Evolutionary conservation across 2,888 invertebrate genomes (phyloP).

Genomic region (Ichneumoninae sp.): DNA sequence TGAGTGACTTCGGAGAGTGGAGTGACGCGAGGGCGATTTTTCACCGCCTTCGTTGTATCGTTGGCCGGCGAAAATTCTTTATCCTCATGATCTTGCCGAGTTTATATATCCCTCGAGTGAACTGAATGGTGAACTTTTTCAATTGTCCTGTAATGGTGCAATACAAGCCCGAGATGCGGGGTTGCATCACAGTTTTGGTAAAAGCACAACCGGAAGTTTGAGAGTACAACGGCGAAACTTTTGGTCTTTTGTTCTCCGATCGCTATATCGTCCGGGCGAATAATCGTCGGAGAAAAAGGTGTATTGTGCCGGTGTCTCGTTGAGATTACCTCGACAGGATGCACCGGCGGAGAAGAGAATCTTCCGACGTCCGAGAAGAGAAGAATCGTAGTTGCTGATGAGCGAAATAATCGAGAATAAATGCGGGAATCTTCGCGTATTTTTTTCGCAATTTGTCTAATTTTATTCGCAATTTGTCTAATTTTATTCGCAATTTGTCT

Average conservation of each 20-base stretch:
- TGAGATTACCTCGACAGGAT: not conserved
- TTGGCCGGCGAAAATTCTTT: conserved; percentile 1
- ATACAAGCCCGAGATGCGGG: not conserved
- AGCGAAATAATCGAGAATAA: no score
- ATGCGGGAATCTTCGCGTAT: not conserved
- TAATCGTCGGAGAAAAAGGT: conserved; percentile 6
- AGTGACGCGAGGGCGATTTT: not conserved
- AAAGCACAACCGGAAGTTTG: conserved; percentile 5
- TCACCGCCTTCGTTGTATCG: not conserved
- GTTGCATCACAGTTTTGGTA: not conserved
- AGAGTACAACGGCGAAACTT: conserved; percentile 17
- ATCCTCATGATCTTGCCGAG: conserved; percentile 14
- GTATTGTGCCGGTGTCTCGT: not conserved
- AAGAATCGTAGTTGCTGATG: not conserved
- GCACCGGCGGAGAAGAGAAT: not conserved
- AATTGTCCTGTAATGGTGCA: not conserved
- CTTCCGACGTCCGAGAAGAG: not conserved
- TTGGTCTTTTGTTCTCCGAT: conserved; percentile 17
- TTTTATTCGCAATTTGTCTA: not conserved
- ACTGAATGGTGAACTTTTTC: not conserved
- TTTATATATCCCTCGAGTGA: not conserved
- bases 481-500: not conserved
- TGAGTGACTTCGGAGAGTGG: not conserved
- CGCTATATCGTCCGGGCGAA: not conserved
- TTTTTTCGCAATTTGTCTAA: not conserved